phyloP scores from a whole-genome alignment of 2,113 vertebrate genomes.

The Mesocricetus auratus region DNA sequence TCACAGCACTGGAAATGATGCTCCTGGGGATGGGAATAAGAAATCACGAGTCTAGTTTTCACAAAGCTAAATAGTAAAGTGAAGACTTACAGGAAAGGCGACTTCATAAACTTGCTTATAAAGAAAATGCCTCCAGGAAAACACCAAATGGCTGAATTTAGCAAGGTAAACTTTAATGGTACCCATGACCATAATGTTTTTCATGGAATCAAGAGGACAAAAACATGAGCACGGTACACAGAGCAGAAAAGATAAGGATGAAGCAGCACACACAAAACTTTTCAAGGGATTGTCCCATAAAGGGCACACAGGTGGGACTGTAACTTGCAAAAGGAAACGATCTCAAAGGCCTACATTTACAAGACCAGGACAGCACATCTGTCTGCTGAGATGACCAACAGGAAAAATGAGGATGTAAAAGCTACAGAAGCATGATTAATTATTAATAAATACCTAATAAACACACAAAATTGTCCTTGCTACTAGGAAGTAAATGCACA shows the following conservation, averaged over 20 bases:
- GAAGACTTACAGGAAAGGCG: constrained; percentile 21
- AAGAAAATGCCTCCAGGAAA: constrained; percentile 17
- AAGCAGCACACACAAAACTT: background rate
- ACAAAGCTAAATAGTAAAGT: constrained; percentile 23
- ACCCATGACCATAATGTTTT: background rate
- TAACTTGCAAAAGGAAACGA: background rate
- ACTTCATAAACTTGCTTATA: background rate
- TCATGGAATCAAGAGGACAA: background rate
- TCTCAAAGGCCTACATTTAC: background rate
- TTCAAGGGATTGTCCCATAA: background rate
- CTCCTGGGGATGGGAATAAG: background rate
- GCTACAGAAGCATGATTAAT: constrained; percentile 44
- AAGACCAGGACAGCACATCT: constrained; percentile 2
- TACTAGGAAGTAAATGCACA: constrained; percentile 55
- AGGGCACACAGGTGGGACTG: background rate
- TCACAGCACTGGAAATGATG: background rate
- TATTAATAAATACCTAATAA: constrained; percentile 65
- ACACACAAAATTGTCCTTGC: background rate
- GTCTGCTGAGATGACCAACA: constrained; percentile 25
- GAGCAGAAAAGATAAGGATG: background rate
- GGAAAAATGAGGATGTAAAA: constrained; percentile 21
- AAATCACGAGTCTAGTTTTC: constrained; percentile 17
- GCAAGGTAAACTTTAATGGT: constrained; percentile 39
- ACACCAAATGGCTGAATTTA: constrained; percentile 9
- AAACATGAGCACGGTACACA: background rate